A percentile compares a stretch with the other conserved stretches of the same genome.
phyloP scores from a whole-genome alignment of 2,113 vertebrate species.

The Anoura caudifer region DNA sequence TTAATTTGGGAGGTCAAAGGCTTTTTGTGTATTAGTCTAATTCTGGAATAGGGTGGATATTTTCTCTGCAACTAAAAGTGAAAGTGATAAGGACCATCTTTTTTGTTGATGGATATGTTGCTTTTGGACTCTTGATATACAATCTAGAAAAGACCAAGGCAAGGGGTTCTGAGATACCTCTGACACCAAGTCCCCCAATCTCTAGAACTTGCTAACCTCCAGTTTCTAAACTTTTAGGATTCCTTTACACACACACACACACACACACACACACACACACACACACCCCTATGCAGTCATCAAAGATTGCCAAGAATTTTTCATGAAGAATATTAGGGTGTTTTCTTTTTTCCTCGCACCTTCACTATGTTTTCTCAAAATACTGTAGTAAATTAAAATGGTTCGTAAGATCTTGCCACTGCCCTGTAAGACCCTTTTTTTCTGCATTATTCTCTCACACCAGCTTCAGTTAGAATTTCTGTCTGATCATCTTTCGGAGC shows the following conservation, averaged over 20 bases:
- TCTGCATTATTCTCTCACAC: background rate
- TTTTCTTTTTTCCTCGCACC: background rate
- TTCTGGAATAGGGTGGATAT: background rate
- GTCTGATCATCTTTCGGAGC: background rate
- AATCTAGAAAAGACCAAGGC: background rate
- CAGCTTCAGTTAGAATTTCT: background rate
- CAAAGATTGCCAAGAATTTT: background rate
- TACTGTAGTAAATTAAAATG: background rate
- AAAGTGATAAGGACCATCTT: background rate
- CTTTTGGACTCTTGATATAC: background rate
- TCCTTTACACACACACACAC: background rate
- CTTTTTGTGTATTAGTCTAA: background rate
- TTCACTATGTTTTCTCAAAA: slow-evolving; percentile 29
- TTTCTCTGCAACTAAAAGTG: background rate
- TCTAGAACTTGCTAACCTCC: background rate
- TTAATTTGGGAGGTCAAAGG: background rate
- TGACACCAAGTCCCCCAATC: background rate
- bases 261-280: background rate
- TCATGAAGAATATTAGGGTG: background rate
- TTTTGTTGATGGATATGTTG: background rate
- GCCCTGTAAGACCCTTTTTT: background rate
- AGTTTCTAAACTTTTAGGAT: background rate
- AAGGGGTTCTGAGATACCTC: background rate
- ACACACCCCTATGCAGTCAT: background rate
- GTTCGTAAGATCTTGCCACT: background rate